A percentile compares a stretch with the other conserved stretches of the same genome.
phyloP scores from a whole-genome alignment of 2,113 vertebrate genomes.

The Toxostoma redivivum region DNA sequence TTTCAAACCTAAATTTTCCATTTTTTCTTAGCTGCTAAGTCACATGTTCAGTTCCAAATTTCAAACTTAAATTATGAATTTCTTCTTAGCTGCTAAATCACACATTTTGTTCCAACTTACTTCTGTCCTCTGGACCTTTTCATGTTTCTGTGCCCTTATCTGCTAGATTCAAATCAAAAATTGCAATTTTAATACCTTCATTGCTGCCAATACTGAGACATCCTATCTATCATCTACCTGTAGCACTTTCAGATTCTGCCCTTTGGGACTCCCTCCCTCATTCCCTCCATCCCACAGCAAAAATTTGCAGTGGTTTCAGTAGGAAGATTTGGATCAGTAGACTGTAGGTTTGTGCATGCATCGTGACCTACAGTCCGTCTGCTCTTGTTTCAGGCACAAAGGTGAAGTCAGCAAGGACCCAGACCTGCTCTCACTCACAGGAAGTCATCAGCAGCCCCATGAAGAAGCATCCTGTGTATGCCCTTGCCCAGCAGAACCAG shows the following conservation, averaged over 20 bases:
- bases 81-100: not conserved
- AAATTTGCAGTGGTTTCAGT: not conserved
- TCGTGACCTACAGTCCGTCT: not conserved
- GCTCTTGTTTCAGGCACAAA: conserved; percentile 79
- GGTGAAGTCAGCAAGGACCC: conserved; percentile 86
- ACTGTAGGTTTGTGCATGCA: not conserved
- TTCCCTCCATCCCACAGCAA: not conserved
- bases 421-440: conserved; percentile 69
- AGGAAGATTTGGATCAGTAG: not conserved
- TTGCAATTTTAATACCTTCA: not conserved
- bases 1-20: not conserved
- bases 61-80: not conserved
- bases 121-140: not conserved
- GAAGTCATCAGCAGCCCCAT: not conserved
- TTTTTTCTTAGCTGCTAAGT: not conserved
- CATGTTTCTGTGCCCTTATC: not conserved
- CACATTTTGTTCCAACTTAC: accelerated
- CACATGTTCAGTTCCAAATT: not conserved
- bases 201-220: not conserved
- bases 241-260: not conserved
- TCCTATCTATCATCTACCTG: not conserved
- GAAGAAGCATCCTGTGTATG: not conserved
- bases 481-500: conserved; percentile 33
- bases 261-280: not conserved
- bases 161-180: not conserved